Base-by-base conservation (phyloP, 2,888 invertebrate genomes). In the Palloptera scutellata region DNA sequence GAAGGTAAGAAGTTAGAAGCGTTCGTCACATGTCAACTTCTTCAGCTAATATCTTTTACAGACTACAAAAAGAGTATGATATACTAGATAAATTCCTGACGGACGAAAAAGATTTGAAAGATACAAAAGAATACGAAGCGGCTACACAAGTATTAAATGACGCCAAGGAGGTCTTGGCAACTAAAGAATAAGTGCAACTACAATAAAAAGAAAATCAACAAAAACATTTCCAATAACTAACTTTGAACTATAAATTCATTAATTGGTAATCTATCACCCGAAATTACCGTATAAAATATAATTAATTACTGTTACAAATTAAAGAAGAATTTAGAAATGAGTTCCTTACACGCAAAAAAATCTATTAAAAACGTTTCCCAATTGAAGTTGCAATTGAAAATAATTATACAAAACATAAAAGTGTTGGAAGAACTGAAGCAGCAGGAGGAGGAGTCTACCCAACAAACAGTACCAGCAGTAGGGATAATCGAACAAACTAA, bases 91-190 rank as follows among this genome's bases (percentile, higher is more conserved):
- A 87, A 59, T 89, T 91, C 63, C 80, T 95, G 67, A 89, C 91
- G 68, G 88, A 88, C 1, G 95, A 95, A 81, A 86, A 88, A 79
- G 95, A 95, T 79, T 87, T 95, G n/a, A 89, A 90, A 79, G 91
- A 91, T 72, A 84, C 88, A 17, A 91, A 90, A 78, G 92, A 92
- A 69, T 96, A 91, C 77, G 80, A 84, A 41, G 86, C 89, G 10
- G 96, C 96, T 0, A 79, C 88, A 69, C 87, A 89, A 82, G 86
- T 91, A 13, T 82, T 95, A 4, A 88, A 88, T 75, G 92, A 91
- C 68, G 90, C 91, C 1, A 88, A 90, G 76, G 76, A 81, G n/a
- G 76, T 78, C 1, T 41, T 81, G 10, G 53, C 59, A 5, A 59
- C 58, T 15, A 64, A 42, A 4, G 59, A 58, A 17, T 59, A 64